These are phyloP conservation scores for Gasterosteus aculeatus DNA, from an alignment of 2,113 vertebrate species.

Conservation along the genomic window DNA sequence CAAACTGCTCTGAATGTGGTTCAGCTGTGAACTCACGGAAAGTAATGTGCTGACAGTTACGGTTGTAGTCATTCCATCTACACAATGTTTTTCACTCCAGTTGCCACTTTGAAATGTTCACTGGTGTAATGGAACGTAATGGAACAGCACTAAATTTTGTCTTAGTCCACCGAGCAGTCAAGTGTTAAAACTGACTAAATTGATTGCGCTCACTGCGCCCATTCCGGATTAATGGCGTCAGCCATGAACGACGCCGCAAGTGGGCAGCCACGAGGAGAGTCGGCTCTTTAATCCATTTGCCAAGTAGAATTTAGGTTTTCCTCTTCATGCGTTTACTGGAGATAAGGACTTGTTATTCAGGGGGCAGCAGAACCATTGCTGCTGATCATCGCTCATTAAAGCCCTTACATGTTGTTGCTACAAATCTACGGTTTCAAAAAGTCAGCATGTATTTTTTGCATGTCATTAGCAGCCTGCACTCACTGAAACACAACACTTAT, in stretches of 20 bases:
- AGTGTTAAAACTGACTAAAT: constrained; percentile 66
- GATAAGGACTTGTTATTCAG: constrained; percentile 70
- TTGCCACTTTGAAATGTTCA: constrained; percentile 50
- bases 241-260: constrained; percentile 67
- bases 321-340: constrained; percentile 64
- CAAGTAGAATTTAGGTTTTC: constrained; percentile 65
- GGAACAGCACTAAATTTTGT: constrained; percentile 61
- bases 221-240: constrained; percentile 59
- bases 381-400: constrained; percentile 58
- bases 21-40: background rate
- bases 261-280: constrained; percentile 52
- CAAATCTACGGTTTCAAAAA: constrained; percentile 23
- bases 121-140: constrained; percentile 56
- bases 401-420: constrained; percentile 17
- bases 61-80: background rate
- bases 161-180: constrained; percentile 51
- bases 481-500: background rate
- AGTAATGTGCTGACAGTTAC: constrained; percentile 31
- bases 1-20: constrained; percentile 5
- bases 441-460: constrained; percentile 7
- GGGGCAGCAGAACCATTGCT: constrained; percentile 13
- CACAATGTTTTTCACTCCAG: constrained; percentile 16
- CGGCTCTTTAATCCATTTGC: constrained; percentile 62
- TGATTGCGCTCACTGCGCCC: constrained; percentile 42
- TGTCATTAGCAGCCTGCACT: background rate